Base-by-base conservation (phyloP, 2,113 vertebrate genomes). In the Indri indri region DNA sequence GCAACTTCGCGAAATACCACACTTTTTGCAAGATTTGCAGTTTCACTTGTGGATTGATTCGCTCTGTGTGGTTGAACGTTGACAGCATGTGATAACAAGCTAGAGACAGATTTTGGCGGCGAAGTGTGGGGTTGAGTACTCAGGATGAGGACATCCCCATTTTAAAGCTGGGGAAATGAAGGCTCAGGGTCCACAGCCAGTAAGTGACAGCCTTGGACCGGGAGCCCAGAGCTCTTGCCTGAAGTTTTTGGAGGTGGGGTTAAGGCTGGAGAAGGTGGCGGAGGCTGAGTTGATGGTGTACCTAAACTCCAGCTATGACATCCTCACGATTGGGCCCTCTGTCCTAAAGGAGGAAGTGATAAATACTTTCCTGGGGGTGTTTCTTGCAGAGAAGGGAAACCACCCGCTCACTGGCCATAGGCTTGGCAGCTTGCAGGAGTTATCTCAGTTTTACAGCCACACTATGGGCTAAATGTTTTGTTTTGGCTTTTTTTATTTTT, bases 1-100 rank as follows among this genome's bases (percentile, higher is more conserved):
- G 34, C 83, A 47, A 34, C 63, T 90, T 96, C 65, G 3, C 34
- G 45, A 97, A 96, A 92, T 80, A 88, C 18, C 88, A 90, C 57
- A 32, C 66, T 80, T 95, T 76, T 86, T 96, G 90, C 90, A 96
- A 93, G 25, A 81, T 70, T 4, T 10, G 57, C 71, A 95, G 92
- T 95, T 98, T 94, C 80, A 16, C 50, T 96, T 71, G 34, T n/a
- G 20, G 6, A 13, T 73, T 77, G 32, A 8, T 34, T 80, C 65
- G 82, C 70, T 50, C 27, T 65, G 54, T 7, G 0, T 52, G 32
- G 71, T 7, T 16, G 32, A 14, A 5, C 2, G 1, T 6, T 27
- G 86, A 34, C n/a, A 50, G 37, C 59, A 0, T 9, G 22, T 50
- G 52, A 25, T 40, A 47, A 10, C 16, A 11, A 37, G 8, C 17